Base-by-base conservation (phyloP, 2,113 vertebrate genomes). In the Rhea americana region DNA sequence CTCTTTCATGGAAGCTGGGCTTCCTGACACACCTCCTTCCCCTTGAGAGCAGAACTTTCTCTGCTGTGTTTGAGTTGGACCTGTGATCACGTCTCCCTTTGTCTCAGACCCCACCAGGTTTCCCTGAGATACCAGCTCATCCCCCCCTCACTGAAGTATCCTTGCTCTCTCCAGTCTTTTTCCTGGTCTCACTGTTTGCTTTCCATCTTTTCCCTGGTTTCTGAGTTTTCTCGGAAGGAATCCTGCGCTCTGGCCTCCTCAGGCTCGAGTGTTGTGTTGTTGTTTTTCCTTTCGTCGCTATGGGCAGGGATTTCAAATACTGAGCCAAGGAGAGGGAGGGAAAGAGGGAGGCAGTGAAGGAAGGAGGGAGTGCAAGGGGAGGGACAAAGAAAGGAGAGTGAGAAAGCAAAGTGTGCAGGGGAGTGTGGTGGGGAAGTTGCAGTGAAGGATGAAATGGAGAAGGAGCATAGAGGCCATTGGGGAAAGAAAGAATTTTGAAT, bases 271-370 rank as follows among this genome's bases (percentile, higher is more conserved):
- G 96, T 98, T 97, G 72, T 97, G 98, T 92, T 98, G 97, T 97
- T 98, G 96, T 97, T 96, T 97, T 97, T 95, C 91, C 94, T 89
- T 89, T 88, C 78, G 98, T 98, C 97, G 91, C 97, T 96, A 98
- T 96, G 98, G 96, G 97, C 96, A 97, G 94, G 93, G 97, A 97
- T 96, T 94, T 97, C 2, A 87, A 93, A 65, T 62, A 14, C 45
- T 43, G 76, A 95, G 96, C 97, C 97, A 97, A 95, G 90, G 88
- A 94, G 91, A 95, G 94, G 93, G 87, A 93, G 82, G 83, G 85
- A 92, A 90, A 66, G 92, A 93, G 73, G 58, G 71, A 90, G 88
- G 80, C 81, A 51, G 77, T 32, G 63, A 86, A 82, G 85, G 93
- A 93, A 91, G 95, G 89, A 96, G 89, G 73, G 88, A 95, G 77